Conservation (phyloP, 2,888 invertebrate genomes). For the Incurvaria masculella region DNA sequence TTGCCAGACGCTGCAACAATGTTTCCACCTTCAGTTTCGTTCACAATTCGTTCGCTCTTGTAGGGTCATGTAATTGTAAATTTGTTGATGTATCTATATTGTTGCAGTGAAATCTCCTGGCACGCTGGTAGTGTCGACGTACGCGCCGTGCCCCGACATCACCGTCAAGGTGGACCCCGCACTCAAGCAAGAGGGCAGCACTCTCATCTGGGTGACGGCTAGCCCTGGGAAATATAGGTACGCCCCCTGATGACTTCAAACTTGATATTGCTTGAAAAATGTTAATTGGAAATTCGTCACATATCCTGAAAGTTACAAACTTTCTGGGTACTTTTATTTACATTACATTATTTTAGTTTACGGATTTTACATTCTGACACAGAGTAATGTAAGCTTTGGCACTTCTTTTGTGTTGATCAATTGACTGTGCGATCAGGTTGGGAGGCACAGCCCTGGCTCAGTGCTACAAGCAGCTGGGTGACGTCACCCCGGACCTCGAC, state of each 20-base stretch:
- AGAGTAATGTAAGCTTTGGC: too few species aligned
- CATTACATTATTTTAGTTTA: too few species aligned
- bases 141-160: conserved; percentile 93
- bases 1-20: too few species aligned
- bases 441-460: conserved; percentile 95
- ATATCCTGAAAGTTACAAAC: not conserved
- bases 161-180: conserved; percentile 87
- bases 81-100: too few species aligned
- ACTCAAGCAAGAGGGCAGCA: conserved; percentile 66
- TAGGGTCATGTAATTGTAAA: too few species aligned
- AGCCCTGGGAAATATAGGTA: conserved; percentile 63
- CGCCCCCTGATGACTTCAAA: not conserved
- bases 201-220: conserved; percentile 75
- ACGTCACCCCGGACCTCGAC: conserved; percentile 77
- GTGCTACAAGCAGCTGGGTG: conserved; percentile 81
- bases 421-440: too few species aligned
- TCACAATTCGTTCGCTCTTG: too few species aligned
- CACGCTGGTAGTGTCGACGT: conserved; percentile 92
- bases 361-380: too few species aligned
- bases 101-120: conserved; percentile 73
- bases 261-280: not conserved
- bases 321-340: not conserved
- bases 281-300: not conserved
- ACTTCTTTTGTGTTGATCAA: too few species aligned
- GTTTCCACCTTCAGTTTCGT: too few species aligned